Conservation (phyloP, 2,888 invertebrate species). For the Aspidiotus rigidus region DNA sequence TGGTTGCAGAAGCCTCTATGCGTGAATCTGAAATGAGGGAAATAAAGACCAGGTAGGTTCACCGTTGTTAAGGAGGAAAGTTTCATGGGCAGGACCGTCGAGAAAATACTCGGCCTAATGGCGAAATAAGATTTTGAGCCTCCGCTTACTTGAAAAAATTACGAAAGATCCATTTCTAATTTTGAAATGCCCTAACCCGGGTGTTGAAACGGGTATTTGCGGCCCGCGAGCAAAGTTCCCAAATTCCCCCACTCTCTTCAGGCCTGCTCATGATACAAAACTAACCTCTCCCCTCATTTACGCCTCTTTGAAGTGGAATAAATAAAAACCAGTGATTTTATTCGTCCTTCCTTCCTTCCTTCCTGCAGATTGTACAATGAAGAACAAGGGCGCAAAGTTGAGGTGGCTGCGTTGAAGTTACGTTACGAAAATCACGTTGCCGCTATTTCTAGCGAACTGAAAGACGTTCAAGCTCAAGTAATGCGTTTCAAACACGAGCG, state of each 20-base stretch:
- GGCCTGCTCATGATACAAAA: too few species aligned
- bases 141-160: too few species aligned
- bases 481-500: constrained; percentile 75
- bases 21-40: constrained; percentile 67
- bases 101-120: neutral
- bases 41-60: constrained; percentile 51
- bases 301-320: too few species aligned
- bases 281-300: too few species aligned
- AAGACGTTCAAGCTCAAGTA: constrained; percentile 65
- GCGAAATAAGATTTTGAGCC: neutral
- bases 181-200: too few species aligned
- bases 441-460: constrained; percentile 70
- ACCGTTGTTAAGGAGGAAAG: too few species aligned
- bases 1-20: constrained; percentile 64
- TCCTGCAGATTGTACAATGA: constrained; percentile 39
- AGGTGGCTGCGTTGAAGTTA: constrained; percentile 68
- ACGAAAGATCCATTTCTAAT: too few species aligned
- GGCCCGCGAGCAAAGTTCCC: too few species aligned
- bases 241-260: too few species aligned
- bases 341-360: neutral
- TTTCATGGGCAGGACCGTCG: neutral
- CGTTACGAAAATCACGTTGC: constrained; percentile 77
- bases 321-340: neutral
- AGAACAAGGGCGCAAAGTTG: constrained; percentile 43
- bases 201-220: too few species aligned